These are phyloP conservation scores for Leptodactylus fallax DNA, from an alignment of 2,797 vertebrate genomes.

Conservation along the genomic window DNA sequence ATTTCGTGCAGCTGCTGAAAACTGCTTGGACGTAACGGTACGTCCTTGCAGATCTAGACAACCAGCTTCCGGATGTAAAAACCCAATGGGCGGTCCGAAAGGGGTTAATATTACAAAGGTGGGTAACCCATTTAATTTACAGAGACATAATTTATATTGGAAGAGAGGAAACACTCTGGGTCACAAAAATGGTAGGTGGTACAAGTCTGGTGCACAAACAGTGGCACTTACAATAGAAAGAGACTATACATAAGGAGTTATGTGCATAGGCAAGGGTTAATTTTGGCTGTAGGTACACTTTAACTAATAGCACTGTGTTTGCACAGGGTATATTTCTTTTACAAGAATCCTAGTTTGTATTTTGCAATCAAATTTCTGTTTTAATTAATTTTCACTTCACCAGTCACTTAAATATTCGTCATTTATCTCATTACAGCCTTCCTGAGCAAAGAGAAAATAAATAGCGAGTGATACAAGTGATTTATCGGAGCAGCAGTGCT, in stretches of 20 bases:
- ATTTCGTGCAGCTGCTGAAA: too few species aligned
- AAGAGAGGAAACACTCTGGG: too few species aligned
- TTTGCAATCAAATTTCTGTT: background rate
- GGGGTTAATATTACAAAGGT: too few species aligned
- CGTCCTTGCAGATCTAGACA: too few species aligned
- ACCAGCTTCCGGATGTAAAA: too few species aligned
- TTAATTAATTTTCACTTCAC: background rate
- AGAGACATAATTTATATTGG: too few species aligned
- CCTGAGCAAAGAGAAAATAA: conserved; percentile 36
- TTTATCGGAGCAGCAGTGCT: conserved; percentile 31
- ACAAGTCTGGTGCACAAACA: background rate
- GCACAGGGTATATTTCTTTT: background rate
- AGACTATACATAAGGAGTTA: background rate
- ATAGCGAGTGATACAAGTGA: conserved; percentile 19
- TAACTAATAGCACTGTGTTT: background rate
- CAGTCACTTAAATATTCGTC: conserved; percentile 18
- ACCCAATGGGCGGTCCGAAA: too few species aligned
- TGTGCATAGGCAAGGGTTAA: background rate
- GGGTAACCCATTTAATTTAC: too few species aligned
- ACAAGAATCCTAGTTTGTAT: background rate
- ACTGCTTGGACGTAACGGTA: too few species aligned
- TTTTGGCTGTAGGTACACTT: background rate
- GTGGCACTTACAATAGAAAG: too few species aligned
- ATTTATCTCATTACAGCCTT: conserved; percentile 12
- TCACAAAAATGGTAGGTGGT: too few species aligned